Evolutionary conservation across 2,888 invertebrate species (phyloP), one percentile per base, ranked within the genome.

Genomic region (Omphaloscelis lunosa): DNA sequence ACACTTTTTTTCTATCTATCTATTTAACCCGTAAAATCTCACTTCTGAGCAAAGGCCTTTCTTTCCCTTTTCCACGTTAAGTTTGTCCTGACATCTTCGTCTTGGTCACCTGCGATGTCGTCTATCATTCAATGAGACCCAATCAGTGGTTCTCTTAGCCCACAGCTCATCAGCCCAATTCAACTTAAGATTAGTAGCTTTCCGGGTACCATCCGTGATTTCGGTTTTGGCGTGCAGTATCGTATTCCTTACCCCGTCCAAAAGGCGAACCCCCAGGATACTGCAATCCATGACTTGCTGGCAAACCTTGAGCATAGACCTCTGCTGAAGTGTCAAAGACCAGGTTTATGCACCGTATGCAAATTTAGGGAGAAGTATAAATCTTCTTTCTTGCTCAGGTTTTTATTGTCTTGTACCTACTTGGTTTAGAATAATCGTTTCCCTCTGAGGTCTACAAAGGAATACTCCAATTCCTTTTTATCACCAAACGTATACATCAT

Each of bases 401-500:
- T 53, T 27, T 7, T 53, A 67, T 53, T 17, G n/a, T 20, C n/a
- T n/a, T 34, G 0, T 39, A 58, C 15, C 9, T 17, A 11, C 11
- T 34, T 39, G 8, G 20, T 27, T 59, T 1, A 27, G 20, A 72
- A 48, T 27, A 41, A 41, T 29, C 29, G 8, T 11, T 39, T 15
- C 1, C 29, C 29, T 27, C 6, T 17, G 17, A 72, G 27, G 9
- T 41, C 51, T 41, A 41, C 15, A n/a, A 41, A 29, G 41, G 0
- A 77, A 63, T 20, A 77, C 11, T 29, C 7, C 15, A n/a, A n/a
- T 62, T 48, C 29, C 4, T 66, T 67, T 73, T 65, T 69, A 51
- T 20, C 7, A 48, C 11, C 8, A 56, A 72, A 29, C 15, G 20
- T 8, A 53, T 61, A 61, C 7, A 51, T 53, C 65, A 41, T 17